Conservation (phyloP, 2,888 invertebrate species). For the Drosophila aldrichi region DNA sequence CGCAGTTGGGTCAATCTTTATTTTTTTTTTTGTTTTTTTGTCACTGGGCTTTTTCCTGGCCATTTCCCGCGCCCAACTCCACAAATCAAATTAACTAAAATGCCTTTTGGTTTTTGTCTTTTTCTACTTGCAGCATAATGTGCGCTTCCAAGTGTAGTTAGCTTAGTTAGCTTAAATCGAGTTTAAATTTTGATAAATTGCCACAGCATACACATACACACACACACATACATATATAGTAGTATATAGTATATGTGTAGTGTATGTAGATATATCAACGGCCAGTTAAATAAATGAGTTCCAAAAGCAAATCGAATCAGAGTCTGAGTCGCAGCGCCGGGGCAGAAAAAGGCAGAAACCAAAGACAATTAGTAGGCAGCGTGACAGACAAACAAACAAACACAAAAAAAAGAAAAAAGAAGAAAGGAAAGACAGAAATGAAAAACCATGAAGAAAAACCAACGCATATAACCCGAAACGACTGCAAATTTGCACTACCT, state of each 20-base stretch:
- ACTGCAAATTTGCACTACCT: slow-evolving; percentile 47
- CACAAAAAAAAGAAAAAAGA: background rate
- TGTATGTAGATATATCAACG: slow-evolving; percentile 27
- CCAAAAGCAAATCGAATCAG: slow-evolving; percentile 14
- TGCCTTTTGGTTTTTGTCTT: slow-evolving; percentile 82
- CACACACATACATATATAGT: background rate
- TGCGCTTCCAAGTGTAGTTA: slow-evolving; percentile 80
- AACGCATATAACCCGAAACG: slow-evolving; percentile 58
- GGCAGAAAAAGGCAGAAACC: slow-evolving; percentile 72
- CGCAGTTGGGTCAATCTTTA: background rate
- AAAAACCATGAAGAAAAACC: background rate
- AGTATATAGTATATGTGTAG: slow-evolving; percentile 19
- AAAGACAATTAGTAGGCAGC: slow-evolving; percentile 79
- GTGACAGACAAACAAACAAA: slow-evolving; percentile 40
- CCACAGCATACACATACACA: slow-evolving; percentile 39
- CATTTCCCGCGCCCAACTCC: slow-evolving; percentile 40
- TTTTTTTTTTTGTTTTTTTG: background rate
- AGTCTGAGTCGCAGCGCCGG: slow-evolving; percentile 26
- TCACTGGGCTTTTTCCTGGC: slow-evolving; percentile 27
- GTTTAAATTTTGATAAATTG: slow-evolving; percentile 77
- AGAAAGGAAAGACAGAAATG: background rate
- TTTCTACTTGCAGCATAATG: slow-evolving; percentile 82
- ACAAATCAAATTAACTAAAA: slow-evolving; percentile 80
- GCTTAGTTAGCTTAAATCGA: slow-evolving; percentile 72
- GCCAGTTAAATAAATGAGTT: slow-evolving; percentile 57